Base-by-base conservation (phyloP, 2,113 vertebrate genomes). In the Cephalopholis sonnerati region DNA sequence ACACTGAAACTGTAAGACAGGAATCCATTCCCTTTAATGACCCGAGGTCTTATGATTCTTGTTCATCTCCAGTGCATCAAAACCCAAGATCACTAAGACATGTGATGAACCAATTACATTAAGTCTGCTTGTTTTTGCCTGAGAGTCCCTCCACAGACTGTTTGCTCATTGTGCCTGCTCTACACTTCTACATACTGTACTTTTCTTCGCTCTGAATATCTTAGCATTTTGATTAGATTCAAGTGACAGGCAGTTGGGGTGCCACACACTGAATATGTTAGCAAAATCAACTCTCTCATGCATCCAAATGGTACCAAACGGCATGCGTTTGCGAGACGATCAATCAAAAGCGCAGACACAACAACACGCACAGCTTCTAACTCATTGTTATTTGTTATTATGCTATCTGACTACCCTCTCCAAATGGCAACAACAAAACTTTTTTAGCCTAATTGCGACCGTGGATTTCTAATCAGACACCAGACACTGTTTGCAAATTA, bases 101-200 rank as follows among this genome's bases (percentile, higher is more conserved):
- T 83, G 90, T 93, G 87, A 93, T 70, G 68, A 86, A 73, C 36
- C 79, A 75, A 88, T 87, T 77, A 59, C 78, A 83, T 88, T 72
- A 89, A 55, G 71, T 62, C 61, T 64, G 77, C 63, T 57, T 85
- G 81, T 83, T 79, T 80, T 75, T 46, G 29, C 55, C 61, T 62
- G 69, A 80, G 50, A 74, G 70, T 70, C 71, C 12, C 74, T 79
- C 53, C 61, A 24, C 67, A 65, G 65, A 59, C 63, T 76, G 67
- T 54, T n/a, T 74, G 82, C 74, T 67, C 72, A 27, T 58, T 84
- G 82, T 65, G 84, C 18, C 55, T 3, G 36, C 78, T 73, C 74
- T 39, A 7, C 53, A 7, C 53, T 81, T 82, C 77, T 53, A 84
- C 78, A 77, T 62, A 65, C 70, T 72, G 64, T 65, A 77, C 87